phyloP scores from a whole-genome alignment of 2,888 invertebrate genomes.

The Gortyna flavago region DNA sequence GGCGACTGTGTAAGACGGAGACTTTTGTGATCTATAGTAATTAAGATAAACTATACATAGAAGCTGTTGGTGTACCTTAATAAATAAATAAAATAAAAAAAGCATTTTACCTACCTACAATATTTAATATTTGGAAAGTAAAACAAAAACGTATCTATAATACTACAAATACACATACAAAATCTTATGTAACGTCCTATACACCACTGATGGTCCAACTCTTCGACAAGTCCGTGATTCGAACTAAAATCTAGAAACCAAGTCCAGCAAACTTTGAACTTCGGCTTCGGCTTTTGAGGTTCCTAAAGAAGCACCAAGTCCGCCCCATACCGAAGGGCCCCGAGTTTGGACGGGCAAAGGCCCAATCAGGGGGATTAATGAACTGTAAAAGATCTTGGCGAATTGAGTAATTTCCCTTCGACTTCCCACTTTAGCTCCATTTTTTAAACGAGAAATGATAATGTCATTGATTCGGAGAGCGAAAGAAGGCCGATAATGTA shows the following conservation, averaged over 20 bases:
- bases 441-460: slow-evolving; percentile 79
- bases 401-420: slow-evolving; percentile 83
- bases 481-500: slow-evolving; percentile 61
- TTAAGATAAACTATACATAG: too few species aligned
- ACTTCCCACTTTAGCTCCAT: slow-evolving; percentile 71
- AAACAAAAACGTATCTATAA: background rate
- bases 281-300: background rate
- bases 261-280: slow-evolving; percentile 37
- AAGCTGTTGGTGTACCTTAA: too few species aligned
- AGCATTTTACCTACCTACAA: background rate
- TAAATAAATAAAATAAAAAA: too few species aligned
- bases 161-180: slow-evolving; percentile 7
- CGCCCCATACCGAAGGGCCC: slow-evolving; percentile 74
- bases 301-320: slow-evolving; percentile 62
- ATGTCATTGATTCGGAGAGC: slow-evolving; percentile 73
- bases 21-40: too few species aligned
- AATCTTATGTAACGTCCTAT: background rate
- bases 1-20: too few species aligned
- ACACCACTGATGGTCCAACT: slow-evolving; percentile 4
- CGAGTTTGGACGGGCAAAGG: slow-evolving; percentile 78
- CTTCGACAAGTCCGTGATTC: slow-evolving; percentile 26
- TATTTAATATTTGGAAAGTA: background rate
- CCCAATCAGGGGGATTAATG: slow-evolving; percentile 86
- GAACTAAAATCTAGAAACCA: slow-evolving; percentile 33
- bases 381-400: slow-evolving; percentile 86